phyloP scores from a whole-genome alignment of 2,113 vertebrate species.

The Eptatretus burgeri region DNA sequence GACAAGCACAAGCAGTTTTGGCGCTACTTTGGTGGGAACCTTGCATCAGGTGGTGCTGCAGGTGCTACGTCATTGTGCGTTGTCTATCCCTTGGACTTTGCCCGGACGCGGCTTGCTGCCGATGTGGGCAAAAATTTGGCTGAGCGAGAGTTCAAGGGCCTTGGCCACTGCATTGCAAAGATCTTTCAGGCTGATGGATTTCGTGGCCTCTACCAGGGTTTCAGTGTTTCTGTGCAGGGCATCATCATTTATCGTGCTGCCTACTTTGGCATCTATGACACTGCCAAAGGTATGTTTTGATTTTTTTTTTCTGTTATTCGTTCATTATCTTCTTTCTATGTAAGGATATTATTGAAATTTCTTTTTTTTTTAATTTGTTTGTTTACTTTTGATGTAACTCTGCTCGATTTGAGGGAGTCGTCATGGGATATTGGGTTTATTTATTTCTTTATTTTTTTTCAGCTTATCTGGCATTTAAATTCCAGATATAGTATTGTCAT shows the following conservation, averaged over 20 bases:
- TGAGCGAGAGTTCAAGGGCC: constrained; percentile 15
- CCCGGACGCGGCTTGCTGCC: constrained; percentile 15
- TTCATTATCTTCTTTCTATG: no score
- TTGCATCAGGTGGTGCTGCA: constrained; percentile 17
- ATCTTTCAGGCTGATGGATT: constrained; percentile 13
- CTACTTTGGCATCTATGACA: constrained; percentile 17
- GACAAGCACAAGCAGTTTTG: constrained; percentile 19
- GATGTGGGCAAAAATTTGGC: constrained; percentile 16
- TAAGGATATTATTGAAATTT: no score
- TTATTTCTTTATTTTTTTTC: no score
- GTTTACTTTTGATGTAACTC: no score
- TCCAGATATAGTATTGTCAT: no score
- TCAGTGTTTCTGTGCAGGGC: constrained; percentile 16
- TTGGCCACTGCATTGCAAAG: constrained; percentile 15
- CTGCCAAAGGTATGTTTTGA: constrained; percentile 14
- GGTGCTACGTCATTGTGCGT: constrained; percentile 17
- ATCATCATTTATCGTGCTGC: constrained; percentile 14
- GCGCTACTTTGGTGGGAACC: constrained; percentile 16
- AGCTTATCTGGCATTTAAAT: no score
- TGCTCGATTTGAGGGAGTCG: no score
- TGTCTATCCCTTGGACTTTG: constrained; percentile 15
- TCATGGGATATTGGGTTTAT: no score
- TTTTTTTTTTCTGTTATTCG: no score
- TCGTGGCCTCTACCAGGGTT: constrained; percentile 14
- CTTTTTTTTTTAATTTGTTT: no score